Percentiles rank a stretch among this genome's conserved stretches.
Evolutionary conservation across 2,797 vertebrate species (phyloP).

Genomic region (Aeoliscus strigatus): DNA sequence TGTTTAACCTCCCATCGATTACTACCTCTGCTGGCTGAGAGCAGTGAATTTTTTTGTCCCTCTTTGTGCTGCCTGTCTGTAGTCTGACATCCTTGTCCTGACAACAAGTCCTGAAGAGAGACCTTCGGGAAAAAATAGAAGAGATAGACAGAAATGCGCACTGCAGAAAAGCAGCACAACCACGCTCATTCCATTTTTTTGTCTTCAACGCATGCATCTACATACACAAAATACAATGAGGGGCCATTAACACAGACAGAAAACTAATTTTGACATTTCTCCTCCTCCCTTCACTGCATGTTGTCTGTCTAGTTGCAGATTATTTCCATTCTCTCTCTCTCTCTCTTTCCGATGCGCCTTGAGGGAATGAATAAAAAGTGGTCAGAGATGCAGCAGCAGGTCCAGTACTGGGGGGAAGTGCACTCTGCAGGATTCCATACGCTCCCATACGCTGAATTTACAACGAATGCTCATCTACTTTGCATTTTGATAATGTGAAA

Average conservation of each 20-base stretch:
- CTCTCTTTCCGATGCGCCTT: slow-evolving; percentile 16
- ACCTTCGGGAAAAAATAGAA: slow-evolving; percentile 5
- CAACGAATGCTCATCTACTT: too few relatives aligned
- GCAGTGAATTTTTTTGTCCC: slow-evolving; percentile 26
- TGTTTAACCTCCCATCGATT: slow-evolving; percentile 66
- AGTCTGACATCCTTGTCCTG: slow-evolving; percentile 50
- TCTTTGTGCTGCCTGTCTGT: slow-evolving; percentile 50
- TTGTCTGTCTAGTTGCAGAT: slow-evolving; percentile 13
- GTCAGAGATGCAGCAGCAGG: slow-evolving; percentile 28
- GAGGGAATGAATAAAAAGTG: slow-evolving; percentile 56
- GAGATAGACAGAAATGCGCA: slow-evolving; percentile 21
- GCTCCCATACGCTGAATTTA: too few relatives aligned
- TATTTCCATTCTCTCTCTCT: slow-evolving; percentile 10
- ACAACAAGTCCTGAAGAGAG: slow-evolving; percentile 32
- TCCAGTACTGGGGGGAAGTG: too few relatives aligned
- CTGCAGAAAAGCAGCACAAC: slow-evolving; percentile 27
- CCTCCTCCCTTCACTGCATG: slow-evolving; percentile 4
- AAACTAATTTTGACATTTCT: slow-evolving; percentile 26
- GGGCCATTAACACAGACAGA: slow-evolving; percentile 59
- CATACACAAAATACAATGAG: slow-evolving; percentile 39
- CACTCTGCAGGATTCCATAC: too few relatives aligned
- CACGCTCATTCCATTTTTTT: slow-evolving; percentile 31
- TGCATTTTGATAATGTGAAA: slow-evolving; percentile 20
- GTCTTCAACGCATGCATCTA: slow-evolving; percentile 41
- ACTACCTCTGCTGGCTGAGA: slow-evolving; percentile 38